Percentiles rank a stretch among this genome's conserved stretches.
These are phyloP conservation scores for Hapalemur alaotrensis DNA, from an alignment of 2,797 vertebrate genomes.

Conservation along the genomic window DNA sequence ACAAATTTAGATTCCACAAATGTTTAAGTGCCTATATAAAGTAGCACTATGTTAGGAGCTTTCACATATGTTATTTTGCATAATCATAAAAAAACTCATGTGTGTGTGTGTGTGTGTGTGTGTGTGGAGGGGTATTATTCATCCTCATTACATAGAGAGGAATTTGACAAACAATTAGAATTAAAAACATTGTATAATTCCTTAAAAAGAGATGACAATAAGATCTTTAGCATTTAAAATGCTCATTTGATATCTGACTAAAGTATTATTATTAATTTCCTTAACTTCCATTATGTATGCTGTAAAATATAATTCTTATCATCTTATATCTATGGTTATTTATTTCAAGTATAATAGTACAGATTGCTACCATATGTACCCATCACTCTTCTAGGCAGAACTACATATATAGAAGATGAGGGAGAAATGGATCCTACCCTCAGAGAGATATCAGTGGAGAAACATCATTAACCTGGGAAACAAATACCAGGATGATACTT, in stretches of 20 bases:
- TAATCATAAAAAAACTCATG: background rate
- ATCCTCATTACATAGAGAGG: background rate
- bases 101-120: background rate
- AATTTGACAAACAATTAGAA: background rate
- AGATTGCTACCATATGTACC: background rate
- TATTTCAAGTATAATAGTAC: background rate
- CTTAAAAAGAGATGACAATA: background rate
- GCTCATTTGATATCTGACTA: background rate
- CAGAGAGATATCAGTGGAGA: background rate
- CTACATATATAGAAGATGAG: background rate
- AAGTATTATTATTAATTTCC: background rate
- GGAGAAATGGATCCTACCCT: background rate
- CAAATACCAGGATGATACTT: background rate
- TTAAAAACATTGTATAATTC: background rate
- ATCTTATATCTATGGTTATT: background rate
- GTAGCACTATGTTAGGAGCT: background rate
- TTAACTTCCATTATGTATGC: background rate
- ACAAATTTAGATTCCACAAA: conserved; percentile 11
- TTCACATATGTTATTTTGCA: background rate
- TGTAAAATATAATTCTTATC: background rate
- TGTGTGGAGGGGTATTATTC: background rate
- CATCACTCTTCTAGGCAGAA: background rate
- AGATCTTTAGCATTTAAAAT: background rate
- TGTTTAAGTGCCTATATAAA: background rate
- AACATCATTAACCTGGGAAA: background rate